Percentiles rank a stretch among this genome's conserved stretches.
Conservation (phyloP, 2,113 vertebrate genomes). For the Arothron firmamentum region DNA sequence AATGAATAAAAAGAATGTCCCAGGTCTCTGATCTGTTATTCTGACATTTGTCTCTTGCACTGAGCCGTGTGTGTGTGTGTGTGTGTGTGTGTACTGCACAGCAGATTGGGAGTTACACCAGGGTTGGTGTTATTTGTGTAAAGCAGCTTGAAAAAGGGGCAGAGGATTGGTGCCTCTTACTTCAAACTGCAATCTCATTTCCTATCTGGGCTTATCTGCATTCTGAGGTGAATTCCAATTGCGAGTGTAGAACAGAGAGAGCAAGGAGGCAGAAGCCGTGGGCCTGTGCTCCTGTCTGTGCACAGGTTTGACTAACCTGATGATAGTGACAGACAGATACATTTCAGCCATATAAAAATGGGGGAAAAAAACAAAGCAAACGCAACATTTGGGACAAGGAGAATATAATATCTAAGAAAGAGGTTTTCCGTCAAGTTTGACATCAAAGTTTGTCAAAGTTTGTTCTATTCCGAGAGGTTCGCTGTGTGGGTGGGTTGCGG, state of each 20-base stretch:
- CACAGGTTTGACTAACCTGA: neutral
- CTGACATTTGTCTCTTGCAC: neutral
- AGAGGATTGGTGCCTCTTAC: neutral
- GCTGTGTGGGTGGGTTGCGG: slow-evolving; percentile 11
- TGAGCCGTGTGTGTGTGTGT: neutral
- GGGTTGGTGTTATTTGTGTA: neutral
- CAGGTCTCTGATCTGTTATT: neutral
- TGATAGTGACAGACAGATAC: too few species aligned
- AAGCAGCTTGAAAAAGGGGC: neutral
- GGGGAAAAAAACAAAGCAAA: too few species aligned
- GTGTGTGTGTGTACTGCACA: too few species aligned
- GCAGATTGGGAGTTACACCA: slow-evolving; percentile 1
- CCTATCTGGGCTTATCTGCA: neutral
- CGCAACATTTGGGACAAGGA: neutral
- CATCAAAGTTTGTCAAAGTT: slow-evolving; percentile 52
- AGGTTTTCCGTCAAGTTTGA: slow-evolving; percentile 18
- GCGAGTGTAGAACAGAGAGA: slow-evolving; percentile 1
- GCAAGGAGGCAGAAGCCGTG: neutral
- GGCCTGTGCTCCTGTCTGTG: neutral
- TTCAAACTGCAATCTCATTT: slow-evolving; percentile 21
- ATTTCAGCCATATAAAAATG: neutral
- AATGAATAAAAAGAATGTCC: too few species aligned
- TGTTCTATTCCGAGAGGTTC: slow-evolving; percentile 28
- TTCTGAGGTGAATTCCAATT: slow-evolving; percentile 11
- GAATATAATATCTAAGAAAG: neutral